Evolutionary conservation across 2,888 invertebrate genomes (phyloP).

Genomic region (Copidosoma aretas): DNA sequence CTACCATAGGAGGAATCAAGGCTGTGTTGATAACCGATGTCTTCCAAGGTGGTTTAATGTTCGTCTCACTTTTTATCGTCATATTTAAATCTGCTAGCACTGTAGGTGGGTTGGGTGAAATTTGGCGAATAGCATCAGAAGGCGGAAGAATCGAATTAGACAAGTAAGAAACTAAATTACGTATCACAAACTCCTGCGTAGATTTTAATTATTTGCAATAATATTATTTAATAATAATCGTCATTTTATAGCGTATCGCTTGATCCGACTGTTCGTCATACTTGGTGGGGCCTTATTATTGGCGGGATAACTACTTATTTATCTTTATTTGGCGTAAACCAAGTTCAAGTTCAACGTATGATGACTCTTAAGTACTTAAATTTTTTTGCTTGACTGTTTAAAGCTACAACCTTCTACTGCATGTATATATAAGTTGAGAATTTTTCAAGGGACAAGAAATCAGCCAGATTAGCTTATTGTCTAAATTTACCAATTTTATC

Average conservation of each 20-base stretch:
- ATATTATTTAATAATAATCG: constrained; percentile 20
- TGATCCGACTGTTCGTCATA: constrained; percentile 83
- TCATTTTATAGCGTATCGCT: constrained; percentile 44
- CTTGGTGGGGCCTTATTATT: constrained; percentile 81
- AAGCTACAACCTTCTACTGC: neutral
- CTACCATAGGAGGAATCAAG: constrained; percentile 89
- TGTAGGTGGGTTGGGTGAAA: constrained; percentile 73
- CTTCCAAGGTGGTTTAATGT: constrained; percentile 86
- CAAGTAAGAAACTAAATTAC: constrained; percentile 65
- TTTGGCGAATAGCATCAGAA: constrained; percentile 75
- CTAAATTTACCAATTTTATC: constrained; percentile 77
- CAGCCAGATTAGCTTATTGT: constrained; percentile 79
- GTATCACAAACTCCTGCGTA: neutral
- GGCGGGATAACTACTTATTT: constrained; percentile 83
- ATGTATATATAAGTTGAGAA: constrained; percentile 26
- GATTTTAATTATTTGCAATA: constrained; percentile 7
- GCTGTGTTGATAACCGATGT: constrained; percentile 88
- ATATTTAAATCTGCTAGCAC: constrained; percentile 76
- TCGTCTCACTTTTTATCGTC: constrained; percentile 79
- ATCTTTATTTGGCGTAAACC: constrained; percentile 86
- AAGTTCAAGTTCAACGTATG: constrained; percentile 81
- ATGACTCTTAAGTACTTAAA: constrained; percentile 68
- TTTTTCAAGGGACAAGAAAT: constrained; percentile 66
- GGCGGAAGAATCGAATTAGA: constrained; percentile 75
- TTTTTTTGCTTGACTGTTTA: too few species aligned